phyloP scores from a whole-genome alignment of 1,140 invertebrate species.

The Nebria ingens region DNA sequence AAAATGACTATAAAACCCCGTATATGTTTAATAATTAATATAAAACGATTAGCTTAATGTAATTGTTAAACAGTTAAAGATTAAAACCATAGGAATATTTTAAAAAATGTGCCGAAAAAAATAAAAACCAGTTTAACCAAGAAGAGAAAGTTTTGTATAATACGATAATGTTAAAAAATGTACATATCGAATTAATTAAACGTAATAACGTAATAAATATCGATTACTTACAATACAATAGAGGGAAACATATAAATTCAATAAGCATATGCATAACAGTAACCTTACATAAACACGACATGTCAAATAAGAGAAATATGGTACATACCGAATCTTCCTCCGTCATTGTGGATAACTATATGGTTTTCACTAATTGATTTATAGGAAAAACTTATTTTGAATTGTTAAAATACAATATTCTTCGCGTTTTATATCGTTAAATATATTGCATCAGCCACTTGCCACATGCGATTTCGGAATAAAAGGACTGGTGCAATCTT shows the following conservation, averaged over 20 bases:
- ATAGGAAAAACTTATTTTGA: not conserved
- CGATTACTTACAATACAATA: not conserved
- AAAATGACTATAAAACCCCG: too few relatives aligned
- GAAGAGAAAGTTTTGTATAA: too few relatives aligned
- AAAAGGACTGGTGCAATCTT: not conserved
- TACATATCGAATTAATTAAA: too few relatives aligned
- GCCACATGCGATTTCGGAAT: slow-evolving; percentile 1
- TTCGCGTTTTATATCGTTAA: not conserved
- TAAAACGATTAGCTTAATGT: too few relatives aligned
- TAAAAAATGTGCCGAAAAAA: too few relatives aligned
- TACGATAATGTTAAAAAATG: too few relatives aligned
- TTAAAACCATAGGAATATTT: too few relatives aligned
- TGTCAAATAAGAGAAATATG: slow-evolving; percentile 2
- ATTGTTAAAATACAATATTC: not conserved
- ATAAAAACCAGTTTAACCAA: too few relatives aligned
- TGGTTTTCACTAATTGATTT: too few relatives aligned
- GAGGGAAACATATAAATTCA: slow-evolving; percentile 1
- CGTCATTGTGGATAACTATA: slow-evolving; percentile 23
- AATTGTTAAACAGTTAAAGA: too few relatives aligned
- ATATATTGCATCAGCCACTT: slow-evolving; percentile 1
- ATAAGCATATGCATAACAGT: slow-evolving; percentile 7
- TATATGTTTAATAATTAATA: too few relatives aligned
- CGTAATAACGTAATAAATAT: too few relatives aligned
- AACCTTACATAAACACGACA: slow-evolving; percentile 11
- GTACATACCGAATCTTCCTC: slow-evolving; percentile 28